A percentile compares a stretch with the other conserved stretches of the same genome.
Conservation (phyloP, 2,888 invertebrate species). For the Beris morrisii region DNA sequence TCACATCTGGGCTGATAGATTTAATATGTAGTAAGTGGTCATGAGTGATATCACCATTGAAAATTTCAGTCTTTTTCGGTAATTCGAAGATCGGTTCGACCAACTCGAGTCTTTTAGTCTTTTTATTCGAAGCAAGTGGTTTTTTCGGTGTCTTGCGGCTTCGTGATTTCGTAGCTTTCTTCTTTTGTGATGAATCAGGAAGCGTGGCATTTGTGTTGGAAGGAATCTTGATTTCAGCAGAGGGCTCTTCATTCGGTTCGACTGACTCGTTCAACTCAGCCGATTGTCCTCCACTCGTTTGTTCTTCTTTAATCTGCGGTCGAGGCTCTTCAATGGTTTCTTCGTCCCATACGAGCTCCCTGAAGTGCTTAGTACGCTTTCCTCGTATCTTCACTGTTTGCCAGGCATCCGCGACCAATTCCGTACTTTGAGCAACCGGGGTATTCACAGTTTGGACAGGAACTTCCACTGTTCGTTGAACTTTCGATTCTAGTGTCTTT, state of each 20-base stretch:
- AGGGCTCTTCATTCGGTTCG: neutral
- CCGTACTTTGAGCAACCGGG: neutral
- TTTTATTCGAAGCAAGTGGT: slow-evolving; percentile 1
- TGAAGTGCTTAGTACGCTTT: slow-evolving; percentile 30
- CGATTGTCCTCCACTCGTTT: neutral
- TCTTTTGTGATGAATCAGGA: slow-evolving; percentile 1
- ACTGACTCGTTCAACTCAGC: neutral
- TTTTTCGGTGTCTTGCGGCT: slow-evolving; percentile 29
- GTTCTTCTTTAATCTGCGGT: neutral
- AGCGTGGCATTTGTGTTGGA: neutral
- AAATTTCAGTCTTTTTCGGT: slow-evolving; percentile 29
- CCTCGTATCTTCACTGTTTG: slow-evolving; percentile 37
- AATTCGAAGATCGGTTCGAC: slow-evolving; percentile 13
- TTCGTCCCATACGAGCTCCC: slow-evolving; percentile 8
- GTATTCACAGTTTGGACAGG: neutral
- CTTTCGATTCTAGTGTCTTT: too few relatives aligned
- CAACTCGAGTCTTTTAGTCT: slow-evolving; percentile 30
- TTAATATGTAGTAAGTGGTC: neutral
- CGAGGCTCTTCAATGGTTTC: neutral
- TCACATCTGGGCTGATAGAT: too few relatives aligned
- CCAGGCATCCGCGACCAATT: slow-evolving; percentile 27
- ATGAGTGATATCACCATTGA: neutral
- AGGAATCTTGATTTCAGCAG: neutral
- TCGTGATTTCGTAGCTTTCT: slow-evolving; percentile 27
- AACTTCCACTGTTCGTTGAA: neutral